Conservation (phyloP, 2,888 invertebrate species). For the Desoria tigrina region DNA sequence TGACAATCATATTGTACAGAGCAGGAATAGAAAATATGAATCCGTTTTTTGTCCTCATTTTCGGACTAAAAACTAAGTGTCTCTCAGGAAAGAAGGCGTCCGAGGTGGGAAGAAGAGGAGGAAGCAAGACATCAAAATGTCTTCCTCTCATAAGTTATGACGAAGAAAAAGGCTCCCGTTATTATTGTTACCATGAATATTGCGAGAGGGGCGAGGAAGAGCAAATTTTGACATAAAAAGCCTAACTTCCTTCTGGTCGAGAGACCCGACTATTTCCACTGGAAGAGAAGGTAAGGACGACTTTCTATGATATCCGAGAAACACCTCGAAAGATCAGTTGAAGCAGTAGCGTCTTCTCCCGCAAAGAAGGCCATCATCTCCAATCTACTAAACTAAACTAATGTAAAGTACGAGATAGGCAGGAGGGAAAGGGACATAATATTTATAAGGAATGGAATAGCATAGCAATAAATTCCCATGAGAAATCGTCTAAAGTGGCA, state of each 20-base stretch:
- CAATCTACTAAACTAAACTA: background rate
- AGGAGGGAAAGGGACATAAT: background rate
- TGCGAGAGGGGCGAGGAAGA: background rate
- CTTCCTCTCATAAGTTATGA: slow-evolving; percentile 7
- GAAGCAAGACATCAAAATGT: background rate
- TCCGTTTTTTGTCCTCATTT: too few relatives aligned
- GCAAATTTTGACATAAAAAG: background rate
- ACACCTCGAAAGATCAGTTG: too few relatives aligned
- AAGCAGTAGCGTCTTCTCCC: too few relatives aligned
- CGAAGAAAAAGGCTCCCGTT: background rate
- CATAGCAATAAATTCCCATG: slow-evolving; percentile 43
- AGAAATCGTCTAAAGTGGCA: slow-evolving; percentile 51
- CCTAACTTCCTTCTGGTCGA: too few relatives aligned
- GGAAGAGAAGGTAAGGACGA: too few relatives aligned
- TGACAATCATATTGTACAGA: too few relatives aligned
- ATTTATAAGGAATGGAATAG: background rate
- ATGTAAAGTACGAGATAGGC: background rate
- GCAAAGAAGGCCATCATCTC: too few relatives aligned
- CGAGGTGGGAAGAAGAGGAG: background rate
- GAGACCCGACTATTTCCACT: too few relatives aligned
- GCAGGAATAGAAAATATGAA: too few relatives aligned
- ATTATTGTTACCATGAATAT: slow-evolving; percentile 7
- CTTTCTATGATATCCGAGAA: too few relatives aligned
- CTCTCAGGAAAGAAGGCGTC: too few relatives aligned
- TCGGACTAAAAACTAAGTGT: too few relatives aligned